Evolutionary conservation across 2,888 invertebrate genomes (phyloP).

Genomic region (Microplitis manilae): DNA sequence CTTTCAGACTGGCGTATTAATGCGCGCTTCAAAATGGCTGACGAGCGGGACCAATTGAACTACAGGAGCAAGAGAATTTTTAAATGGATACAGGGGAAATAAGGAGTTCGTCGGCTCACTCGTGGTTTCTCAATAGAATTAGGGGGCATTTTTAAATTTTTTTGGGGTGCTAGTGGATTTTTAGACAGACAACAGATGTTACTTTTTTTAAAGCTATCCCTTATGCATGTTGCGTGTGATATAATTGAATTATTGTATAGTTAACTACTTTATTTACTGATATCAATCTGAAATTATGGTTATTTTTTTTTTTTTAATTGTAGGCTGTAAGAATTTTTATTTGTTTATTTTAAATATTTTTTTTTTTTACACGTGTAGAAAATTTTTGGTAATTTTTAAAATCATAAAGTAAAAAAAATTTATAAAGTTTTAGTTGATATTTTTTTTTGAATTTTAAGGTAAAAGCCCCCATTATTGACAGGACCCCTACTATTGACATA

Average conservation of each 20-base stretch:
- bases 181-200: slow-evolving; percentile 44
- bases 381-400: too few species aligned
- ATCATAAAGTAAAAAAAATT: too few species aligned
- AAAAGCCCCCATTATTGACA: too few species aligned
- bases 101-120: slow-evolving; percentile 41
- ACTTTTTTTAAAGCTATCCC: slow-evolving; percentile 22
- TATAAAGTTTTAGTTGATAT: too few species aligned
- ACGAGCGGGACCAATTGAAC: slow-evolving; percentile 54
- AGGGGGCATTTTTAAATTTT: slow-evolving; percentile 33
- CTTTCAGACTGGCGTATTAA: slow-evolving; percentile 57
- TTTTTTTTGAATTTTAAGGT: too few species aligned
- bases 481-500: too few species aligned
- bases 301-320: too few species aligned
- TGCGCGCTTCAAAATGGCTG: slow-evolving; percentile 61
- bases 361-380: too few species aligned
- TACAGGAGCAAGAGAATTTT: slow-evolving; percentile 44
- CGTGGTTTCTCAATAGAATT: slow-evolving; percentile 36
- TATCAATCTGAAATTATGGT: background rate
- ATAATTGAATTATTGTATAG: slow-evolving; percentile 1
- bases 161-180: slow-evolving; percentile 30
- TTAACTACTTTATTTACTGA: slow-evolving; percentile 1
- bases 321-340: too few species aligned
- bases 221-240: background rate
- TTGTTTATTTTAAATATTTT: too few species aligned
- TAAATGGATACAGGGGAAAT: slow-evolving; percentile 36